A percentile compares a stretch with the other conserved stretches of the same genome.
Evolutionary conservation across 2,113 vertebrate species (phyloP).

Genomic region (Parotia lawesii): DNA sequence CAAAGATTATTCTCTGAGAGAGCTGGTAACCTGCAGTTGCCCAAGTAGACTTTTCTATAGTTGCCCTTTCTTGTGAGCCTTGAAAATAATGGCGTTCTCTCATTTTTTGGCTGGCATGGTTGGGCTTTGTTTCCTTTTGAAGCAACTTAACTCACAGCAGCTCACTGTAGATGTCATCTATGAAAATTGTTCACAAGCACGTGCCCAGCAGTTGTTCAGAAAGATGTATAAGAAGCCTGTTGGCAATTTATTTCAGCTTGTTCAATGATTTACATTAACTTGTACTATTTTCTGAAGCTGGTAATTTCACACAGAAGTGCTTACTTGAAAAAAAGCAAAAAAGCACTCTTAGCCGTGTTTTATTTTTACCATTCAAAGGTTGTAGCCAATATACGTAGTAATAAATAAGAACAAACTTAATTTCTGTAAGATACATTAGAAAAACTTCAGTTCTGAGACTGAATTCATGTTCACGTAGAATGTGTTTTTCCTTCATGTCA

Average conservation of each 20-base stretch:
- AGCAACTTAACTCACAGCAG: background rate
- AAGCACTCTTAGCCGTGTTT: background rate
- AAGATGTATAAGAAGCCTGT: background rate
- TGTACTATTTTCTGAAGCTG: background rate
- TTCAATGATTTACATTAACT: background rate
- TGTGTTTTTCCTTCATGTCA: background rate
- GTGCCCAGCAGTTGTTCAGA: background rate
- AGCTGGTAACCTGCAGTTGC: background rate
- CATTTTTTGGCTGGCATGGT: background rate
- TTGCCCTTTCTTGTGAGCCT: background rate
- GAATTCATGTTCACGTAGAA: background rate
- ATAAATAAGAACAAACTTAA: background rate
- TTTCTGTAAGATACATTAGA: background rate
- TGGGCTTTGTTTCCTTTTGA: background rate
- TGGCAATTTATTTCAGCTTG: background rate
- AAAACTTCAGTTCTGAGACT: background rate
- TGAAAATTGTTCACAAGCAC: background rate
- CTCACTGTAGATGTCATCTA: background rate
- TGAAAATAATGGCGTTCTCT: background rate
- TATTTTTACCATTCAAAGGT: background rate
- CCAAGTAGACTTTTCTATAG: background rate
- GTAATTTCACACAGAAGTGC: background rate
- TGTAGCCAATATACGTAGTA: background rate
- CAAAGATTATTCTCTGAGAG: background rate
- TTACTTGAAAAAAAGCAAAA: background rate